Evolutionary conservation across 2,113 vertebrate genomes (phyloP).

Genomic region (Pseudonaja textilis): DNA sequence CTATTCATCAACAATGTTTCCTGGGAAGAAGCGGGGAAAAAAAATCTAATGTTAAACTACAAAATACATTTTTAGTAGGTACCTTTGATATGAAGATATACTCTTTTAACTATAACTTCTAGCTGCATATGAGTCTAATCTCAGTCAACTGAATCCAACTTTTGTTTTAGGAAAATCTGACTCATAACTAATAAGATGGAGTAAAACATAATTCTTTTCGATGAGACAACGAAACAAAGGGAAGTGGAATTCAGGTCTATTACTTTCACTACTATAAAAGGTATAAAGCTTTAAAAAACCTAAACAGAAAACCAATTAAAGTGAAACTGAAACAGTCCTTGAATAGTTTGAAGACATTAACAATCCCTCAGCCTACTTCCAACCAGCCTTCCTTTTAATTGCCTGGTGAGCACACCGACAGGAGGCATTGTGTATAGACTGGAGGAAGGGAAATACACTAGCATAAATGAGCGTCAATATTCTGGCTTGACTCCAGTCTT

Average conservation of each 20-base stretch:
- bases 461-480: neutral
- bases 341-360: neutral
- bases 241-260: neutral
- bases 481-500: neutral
- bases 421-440: neutral
- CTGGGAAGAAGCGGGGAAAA: neutral
- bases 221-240: neutral
- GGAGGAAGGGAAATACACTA: neutral
- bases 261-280: neutral
- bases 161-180: neutral
- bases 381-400: slow-evolving; percentile 10
- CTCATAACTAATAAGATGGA: neutral
- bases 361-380: neutral
- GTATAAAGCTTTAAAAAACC: neutral
- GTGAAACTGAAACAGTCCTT: neutral
- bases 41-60: neutral
- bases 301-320: neutral
- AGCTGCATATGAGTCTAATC: neutral
- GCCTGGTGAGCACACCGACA: neutral
- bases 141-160: neutral
- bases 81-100: neutral
- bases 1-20: neutral
- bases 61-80: neutral
- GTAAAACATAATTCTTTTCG: neutral
- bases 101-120: neutral